These are phyloP conservation scores for Hippocampus comes DNA, from an alignment of 2,113 vertebrate species.

Conservation along the genomic window DNA sequence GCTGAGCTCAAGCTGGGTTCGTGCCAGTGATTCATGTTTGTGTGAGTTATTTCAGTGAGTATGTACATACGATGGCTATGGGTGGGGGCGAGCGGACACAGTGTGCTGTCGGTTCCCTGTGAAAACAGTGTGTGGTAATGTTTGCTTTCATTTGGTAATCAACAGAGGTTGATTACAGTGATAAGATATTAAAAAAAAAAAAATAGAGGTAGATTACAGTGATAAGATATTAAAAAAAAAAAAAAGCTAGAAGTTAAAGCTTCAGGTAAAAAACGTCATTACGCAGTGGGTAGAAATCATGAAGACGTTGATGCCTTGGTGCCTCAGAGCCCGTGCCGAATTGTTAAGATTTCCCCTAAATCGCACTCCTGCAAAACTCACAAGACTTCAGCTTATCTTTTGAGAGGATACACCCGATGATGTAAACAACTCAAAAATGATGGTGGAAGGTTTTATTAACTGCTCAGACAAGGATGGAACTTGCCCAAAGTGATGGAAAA, in stretches of 20 bases:
- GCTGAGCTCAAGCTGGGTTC: conserved; percentile 20
- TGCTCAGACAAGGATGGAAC: neutral
- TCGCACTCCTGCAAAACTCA: neutral
- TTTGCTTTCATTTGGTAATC: conserved; percentile 17
- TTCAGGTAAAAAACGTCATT: too few species aligned
- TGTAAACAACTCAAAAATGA: neutral
- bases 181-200: neutral
- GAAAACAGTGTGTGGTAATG: neutral
- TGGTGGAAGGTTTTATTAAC: neutral
- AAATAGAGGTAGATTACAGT: neutral
- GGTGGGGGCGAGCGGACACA: neutral
- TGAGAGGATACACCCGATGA: neutral
- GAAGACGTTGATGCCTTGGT: neutral
- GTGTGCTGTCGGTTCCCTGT: neutral
- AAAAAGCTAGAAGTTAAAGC: too few species aligned
- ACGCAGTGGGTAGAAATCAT: neutral
- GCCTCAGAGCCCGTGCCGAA: neutral
- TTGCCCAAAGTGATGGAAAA: neutral
- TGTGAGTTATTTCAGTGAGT: neutral
- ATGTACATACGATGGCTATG: neutral
- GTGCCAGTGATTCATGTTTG: neutral
- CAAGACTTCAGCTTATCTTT: neutral
- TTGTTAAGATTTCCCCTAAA: neutral
- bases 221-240: neutral
- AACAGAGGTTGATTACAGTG: neutral